Conservation (phyloP, 2,888 invertebrate species). For the Chironomus riparius region DNA sequence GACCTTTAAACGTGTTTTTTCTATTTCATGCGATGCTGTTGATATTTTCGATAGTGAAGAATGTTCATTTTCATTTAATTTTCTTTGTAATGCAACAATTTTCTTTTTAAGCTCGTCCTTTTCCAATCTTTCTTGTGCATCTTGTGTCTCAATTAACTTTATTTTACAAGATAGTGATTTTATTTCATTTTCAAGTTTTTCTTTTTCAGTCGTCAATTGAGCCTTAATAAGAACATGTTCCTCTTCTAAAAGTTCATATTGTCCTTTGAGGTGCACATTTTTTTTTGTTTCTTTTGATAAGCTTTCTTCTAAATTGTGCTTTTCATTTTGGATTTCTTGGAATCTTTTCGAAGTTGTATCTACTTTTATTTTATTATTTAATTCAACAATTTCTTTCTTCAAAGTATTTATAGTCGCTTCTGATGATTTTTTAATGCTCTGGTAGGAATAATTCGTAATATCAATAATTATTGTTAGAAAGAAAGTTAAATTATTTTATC, state of each 20-base stretch:
- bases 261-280: constrained; percentile 68
- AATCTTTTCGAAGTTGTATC: constrained; percentile 49
- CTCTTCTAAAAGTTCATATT: constrained; percentile 75
- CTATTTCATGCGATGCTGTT: constrained; percentile 46
- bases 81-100: constrained; percentile 36
- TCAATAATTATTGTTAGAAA: no score
- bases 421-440: constrained; percentile 51
- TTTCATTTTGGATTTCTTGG: constrained; percentile 46
- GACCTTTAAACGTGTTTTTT: constrained; percentile 58
- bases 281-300: constrained; percentile 60
- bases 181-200: constrained; percentile 54
- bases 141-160: constrained; percentile 34
- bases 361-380: constrained; percentile 54
- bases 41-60: constrained; percentile 34
- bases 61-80: constrained; percentile 36
- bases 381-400: constrained; percentile 65
- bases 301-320: constrained; percentile 58
- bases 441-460: neutral
- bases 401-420: constrained; percentile 53
- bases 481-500: no score
- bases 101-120: constrained; percentile 37
- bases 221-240: constrained; percentile 77
- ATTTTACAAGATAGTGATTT: constrained; percentile 35
- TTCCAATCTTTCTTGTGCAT: constrained; percentile 34
- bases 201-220: constrained; percentile 71